Percentiles rank a stretch among this genome's conserved stretches.
Conservation (phyloP, 1,140 invertebrate genomes). For the Cyrtorhinus lividipennis region DNA sequence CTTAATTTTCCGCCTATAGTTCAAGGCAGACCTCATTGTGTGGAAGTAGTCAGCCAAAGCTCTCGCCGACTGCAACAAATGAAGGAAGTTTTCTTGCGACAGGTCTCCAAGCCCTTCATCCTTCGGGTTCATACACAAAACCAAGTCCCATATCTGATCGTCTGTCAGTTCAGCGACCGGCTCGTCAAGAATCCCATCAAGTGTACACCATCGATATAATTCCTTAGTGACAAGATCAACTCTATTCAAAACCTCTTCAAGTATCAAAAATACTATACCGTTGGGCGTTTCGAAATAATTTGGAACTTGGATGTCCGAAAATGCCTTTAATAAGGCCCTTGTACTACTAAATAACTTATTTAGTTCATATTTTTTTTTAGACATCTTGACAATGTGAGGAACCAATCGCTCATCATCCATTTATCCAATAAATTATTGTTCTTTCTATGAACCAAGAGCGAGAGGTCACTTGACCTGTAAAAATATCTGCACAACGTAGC, state of each 20-base stretch:
- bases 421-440: neutral
- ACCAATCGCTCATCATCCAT: neutral
- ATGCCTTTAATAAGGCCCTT: neutral
- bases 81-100: neutral
- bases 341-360: neutral
- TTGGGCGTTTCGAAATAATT: conserved; percentile 1
- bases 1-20: neutral
- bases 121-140: neutral
- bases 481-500: conserved; percentile 4
- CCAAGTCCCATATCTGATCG: neutral
- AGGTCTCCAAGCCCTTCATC: conserved; percentile 2
- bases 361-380: neutral
- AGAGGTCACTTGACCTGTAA: neutral
- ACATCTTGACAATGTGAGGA: neutral
- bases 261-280: neutral
- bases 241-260: neutral
- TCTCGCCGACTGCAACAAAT: neutral
- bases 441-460: neutral
- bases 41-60: neutral
- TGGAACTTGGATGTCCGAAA: neutral
- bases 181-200: neutral
- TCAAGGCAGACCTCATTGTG: neutral
- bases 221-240: neutral
- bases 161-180: neutral
- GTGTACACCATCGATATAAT: neutral